phyloP scores from a whole-genome alignment of 2,113 vertebrate species.

The Daphoenositta chrysoptera region DNA sequence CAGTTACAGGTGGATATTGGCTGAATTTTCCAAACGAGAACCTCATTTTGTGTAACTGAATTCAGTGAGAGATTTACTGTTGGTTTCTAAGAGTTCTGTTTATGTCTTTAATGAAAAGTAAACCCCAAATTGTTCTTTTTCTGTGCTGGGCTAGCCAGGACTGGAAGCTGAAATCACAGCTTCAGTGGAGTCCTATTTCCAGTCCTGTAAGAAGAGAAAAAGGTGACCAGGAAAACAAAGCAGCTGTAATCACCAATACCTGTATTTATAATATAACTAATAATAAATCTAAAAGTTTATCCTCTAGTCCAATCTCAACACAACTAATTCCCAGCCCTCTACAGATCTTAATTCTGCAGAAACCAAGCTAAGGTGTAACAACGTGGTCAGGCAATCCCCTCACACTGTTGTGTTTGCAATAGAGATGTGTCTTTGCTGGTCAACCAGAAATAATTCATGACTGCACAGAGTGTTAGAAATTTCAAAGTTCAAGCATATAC shows the following conservation, averaged over 20 bases:
- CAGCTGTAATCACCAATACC: fast-evolving
- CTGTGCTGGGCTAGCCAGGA: not conserved
- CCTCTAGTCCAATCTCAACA: not conserved
- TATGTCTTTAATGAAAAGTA: not conserved
- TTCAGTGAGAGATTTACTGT: not conserved
- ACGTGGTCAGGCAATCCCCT: not conserved
- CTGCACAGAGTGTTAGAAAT: not conserved
- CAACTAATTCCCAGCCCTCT: not conserved
- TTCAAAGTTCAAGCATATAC: not conserved
- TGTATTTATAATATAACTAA: not conserved
- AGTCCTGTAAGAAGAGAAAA: not conserved
- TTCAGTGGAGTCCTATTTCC: not conserved
- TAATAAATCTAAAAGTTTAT: not conserved
- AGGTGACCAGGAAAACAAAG: not conserved
- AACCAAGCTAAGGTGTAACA: not conserved
- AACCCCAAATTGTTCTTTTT: not conserved
- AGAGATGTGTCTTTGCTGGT: not conserved
- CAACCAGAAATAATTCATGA: slow-evolving; percentile 21
- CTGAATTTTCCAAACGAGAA: not conserved
- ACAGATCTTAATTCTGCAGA: not conserved
- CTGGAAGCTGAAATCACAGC: slow-evolving; percentile 11
- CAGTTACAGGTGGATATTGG: not conserved
- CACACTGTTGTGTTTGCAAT: not conserved
- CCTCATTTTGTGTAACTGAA: not conserved
- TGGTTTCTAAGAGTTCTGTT: not conserved